Percentiles rank a stretch among this genome's conserved stretches.
These are phyloP conservation scores for Aepyceros melampus DNA, from an alignment of 2,113 vertebrate species.

Conservation along the genomic window DNA sequence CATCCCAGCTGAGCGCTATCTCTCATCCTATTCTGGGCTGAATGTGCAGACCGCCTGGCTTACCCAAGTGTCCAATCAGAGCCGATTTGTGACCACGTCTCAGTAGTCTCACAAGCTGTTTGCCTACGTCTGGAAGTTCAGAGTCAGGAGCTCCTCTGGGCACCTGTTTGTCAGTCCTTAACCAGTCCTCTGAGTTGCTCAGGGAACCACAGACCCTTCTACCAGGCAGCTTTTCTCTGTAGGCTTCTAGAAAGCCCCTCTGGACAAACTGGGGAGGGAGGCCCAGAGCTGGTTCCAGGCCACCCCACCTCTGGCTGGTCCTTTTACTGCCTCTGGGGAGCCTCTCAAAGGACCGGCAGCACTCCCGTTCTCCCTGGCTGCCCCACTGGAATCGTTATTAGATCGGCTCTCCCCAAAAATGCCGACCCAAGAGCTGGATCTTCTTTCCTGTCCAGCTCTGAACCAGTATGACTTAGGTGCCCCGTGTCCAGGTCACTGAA, in stretches of 20 bases:
- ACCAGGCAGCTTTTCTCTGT: accelerated
- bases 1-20: not conserved
- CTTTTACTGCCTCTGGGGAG: not conserved
- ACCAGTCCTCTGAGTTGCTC: not conserved
- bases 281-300: not conserved
- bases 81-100: slow-evolving; percentile 27
- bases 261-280: not conserved
- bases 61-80: not conserved
- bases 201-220: accelerated
- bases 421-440: not conserved
- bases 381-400: too few species aligned
- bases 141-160: not conserved
- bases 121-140: slow-evolving; percentile 12
- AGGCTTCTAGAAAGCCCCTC: not conserved
- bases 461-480: not conserved
- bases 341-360: not conserved
- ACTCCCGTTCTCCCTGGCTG: too few species aligned
- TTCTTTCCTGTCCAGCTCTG: not conserved
- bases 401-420: not conserved
- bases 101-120: not conserved
- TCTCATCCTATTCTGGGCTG: not conserved
- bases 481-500: not conserved
- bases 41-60: not conserved
- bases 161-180: slow-evolving; percentile 12
- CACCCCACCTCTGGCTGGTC: not conserved